Conservation (phyloP, 2,888 invertebrate species). For the Lasioglossum pauxillum region DNA sequence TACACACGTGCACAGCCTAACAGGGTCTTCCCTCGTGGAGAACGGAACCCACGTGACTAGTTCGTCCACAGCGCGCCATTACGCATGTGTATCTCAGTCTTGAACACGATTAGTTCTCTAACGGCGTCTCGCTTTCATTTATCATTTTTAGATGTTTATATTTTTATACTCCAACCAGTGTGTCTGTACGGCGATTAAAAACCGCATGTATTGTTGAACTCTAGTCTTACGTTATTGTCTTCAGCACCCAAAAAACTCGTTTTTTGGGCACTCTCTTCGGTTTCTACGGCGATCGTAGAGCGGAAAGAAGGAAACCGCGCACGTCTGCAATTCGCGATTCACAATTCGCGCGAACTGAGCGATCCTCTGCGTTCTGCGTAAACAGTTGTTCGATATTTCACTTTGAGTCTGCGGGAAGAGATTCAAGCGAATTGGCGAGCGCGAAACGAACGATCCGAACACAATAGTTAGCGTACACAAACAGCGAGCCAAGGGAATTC, state of each 20-base stretch:
- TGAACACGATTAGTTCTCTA: slow-evolving; percentile 71
- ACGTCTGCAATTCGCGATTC: slow-evolving; percentile 1
- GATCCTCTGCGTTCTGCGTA: slow-evolving; percentile 39
- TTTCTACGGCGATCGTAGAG: slow-evolving; percentile 48
- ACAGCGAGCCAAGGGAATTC: neutral
- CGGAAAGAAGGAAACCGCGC: slow-evolving; percentile 24
- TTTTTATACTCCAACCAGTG: slow-evolving; percentile 81
- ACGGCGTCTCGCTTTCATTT: slow-evolving; percentile 73
- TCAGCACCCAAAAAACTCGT: slow-evolving; percentile 66
- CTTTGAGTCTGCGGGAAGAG: slow-evolving; percentile 47
- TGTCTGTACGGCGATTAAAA: slow-evolving; percentile 78
- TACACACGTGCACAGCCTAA: slow-evolving; percentile 50
- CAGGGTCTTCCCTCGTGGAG: slow-evolving; percentile 22
- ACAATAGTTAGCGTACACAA: neutral
- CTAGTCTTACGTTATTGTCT: slow-evolving; percentile 83
- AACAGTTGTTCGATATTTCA: slow-evolving; percentile 43
- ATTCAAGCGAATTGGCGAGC: slow-evolving; percentile 28
- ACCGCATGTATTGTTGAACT: slow-evolving; percentile 83
- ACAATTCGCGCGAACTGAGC: slow-evolving; percentile 24
- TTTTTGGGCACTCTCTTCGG: slow-evolving; percentile 71
- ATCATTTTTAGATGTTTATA: slow-evolving; percentile 82
- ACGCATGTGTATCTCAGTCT: slow-evolving; percentile 46
- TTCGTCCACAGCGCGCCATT: slow-evolving; percentile 38
- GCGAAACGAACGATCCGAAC: neutral
- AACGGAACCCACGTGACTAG: slow-evolving; percentile 32